Percentiles rank a stretch among this genome's conserved stretches.
These are phyloP conservation scores for Lepeophtheirus nordmannii DNA, from an alignment of 2,888 invertebrate species.

Conservation along the genomic window DNA sequence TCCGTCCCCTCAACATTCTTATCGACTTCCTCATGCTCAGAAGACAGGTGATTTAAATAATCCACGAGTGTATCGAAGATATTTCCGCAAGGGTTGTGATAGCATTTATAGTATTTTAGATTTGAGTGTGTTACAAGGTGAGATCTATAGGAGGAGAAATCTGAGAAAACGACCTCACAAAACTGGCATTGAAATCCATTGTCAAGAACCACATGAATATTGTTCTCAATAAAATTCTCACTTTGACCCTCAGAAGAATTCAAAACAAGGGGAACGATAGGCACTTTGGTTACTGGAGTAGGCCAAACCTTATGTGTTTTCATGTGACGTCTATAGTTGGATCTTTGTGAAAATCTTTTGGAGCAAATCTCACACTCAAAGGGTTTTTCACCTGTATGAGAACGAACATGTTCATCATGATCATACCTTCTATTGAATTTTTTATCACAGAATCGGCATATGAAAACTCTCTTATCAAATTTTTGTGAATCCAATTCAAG, in stretches of 20 bases:
- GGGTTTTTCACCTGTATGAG: background rate
- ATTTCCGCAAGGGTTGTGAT: background rate
- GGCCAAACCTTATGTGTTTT: background rate
- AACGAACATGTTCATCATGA: background rate
- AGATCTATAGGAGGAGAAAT: background rate
- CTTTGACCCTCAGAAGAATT: too few species aligned
- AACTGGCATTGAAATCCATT: background rate
- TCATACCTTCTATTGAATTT: background rate
- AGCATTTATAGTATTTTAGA: background rate
- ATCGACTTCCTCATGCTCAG: background rate
- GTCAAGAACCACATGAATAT: background rate
- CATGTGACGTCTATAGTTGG: background rate
- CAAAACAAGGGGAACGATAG: background rate
- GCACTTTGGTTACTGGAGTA: background rate
- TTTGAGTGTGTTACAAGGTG: background rate
- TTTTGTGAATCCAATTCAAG: background rate
- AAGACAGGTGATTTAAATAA: background rate
- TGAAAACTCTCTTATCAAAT: background rate
- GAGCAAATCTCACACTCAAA: background rate
- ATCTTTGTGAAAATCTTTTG: background rate
- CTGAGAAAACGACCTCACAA: background rate
- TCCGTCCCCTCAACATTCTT: background rate
- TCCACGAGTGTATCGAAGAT: background rate
- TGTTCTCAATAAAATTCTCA: background rate
- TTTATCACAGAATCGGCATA: background rate